Conservation (phyloP, 2,888 invertebrate species). For the Callyntrura guangdongensis region DNA sequence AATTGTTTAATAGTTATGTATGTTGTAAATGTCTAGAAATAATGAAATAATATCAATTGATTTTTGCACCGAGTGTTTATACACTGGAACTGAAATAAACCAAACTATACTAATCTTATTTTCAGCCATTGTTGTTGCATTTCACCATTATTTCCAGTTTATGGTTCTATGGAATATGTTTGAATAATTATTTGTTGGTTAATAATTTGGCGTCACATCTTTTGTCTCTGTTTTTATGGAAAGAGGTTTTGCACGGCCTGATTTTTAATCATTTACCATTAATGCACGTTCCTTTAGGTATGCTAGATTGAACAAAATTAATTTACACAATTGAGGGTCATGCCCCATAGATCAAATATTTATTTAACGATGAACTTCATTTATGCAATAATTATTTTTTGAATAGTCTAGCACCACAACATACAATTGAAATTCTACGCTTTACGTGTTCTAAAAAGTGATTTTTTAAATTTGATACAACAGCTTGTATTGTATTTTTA, state of each 20-base stretch:
- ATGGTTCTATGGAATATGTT: no score
- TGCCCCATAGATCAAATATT: slow-evolving; percentile 54
- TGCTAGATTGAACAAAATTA: neutral
- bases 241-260: neutral
- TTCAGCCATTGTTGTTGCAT: no score
- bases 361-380: slow-evolving; percentile 32
- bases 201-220: no score
- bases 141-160: no score
- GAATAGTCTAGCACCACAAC: slow-evolving; percentile 30
- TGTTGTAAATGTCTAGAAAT: no score
- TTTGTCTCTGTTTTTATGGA: no score
- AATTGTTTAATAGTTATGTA: no score
- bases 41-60: no score
- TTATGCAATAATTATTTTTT: slow-evolving; percentile 10
- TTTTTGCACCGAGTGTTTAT: no score
- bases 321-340: slow-evolving; percentile 59
- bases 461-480: neutral
- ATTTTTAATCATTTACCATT: neutral
- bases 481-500: neutral
- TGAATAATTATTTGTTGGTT: no score
- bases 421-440: neutral
- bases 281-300: neutral
- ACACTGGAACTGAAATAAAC: no score
- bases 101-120: no score
- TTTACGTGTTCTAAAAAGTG: neutral